Evolutionary conservation across 2,888 invertebrate genomes (phyloP).

Genomic region (Muscina levida): DNA sequence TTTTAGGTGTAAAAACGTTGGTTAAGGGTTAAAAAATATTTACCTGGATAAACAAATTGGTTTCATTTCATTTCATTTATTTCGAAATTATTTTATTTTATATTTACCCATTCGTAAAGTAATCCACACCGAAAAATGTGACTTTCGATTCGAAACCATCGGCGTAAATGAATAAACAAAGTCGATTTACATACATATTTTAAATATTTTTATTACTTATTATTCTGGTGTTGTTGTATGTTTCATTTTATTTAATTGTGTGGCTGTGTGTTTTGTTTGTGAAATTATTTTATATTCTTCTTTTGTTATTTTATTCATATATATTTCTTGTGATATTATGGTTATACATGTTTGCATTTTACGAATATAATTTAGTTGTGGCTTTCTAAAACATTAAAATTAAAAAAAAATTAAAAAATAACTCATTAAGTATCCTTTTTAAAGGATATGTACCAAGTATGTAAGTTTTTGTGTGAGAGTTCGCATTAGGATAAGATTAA

Average conservation of each 20-base stretch:
- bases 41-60: too few species aligned
- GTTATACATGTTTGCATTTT: conserved; percentile 43
- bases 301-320: conserved; percentile 51
- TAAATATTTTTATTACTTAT: conserved; percentile 61
- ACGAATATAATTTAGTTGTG: conserved; percentile 58
- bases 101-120: too few species aligned
- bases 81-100: too few species aligned
- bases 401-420: too few species aligned
- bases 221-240: conserved; percentile 55
- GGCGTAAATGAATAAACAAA: too few species aligned
- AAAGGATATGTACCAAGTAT: conserved; percentile 6
- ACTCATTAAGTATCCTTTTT: conserved; percentile 39
- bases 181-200: conserved; percentile 25
- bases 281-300: conserved; percentile 28
- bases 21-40: too few species aligned
- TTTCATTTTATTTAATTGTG: not conserved
- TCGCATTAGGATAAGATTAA: conserved; percentile 27
- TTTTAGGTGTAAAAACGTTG: too few species aligned
- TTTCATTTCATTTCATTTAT: too few species aligned
- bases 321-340: conserved; percentile 42
- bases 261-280: conserved; percentile 19
- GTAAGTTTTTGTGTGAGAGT: too few species aligned
- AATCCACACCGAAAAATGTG: too few species aligned
- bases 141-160: too few species aligned
- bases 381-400: not conserved